Conservation (phyloP, 1,140 invertebrate species). For the Drosophila pandora region DNA sequence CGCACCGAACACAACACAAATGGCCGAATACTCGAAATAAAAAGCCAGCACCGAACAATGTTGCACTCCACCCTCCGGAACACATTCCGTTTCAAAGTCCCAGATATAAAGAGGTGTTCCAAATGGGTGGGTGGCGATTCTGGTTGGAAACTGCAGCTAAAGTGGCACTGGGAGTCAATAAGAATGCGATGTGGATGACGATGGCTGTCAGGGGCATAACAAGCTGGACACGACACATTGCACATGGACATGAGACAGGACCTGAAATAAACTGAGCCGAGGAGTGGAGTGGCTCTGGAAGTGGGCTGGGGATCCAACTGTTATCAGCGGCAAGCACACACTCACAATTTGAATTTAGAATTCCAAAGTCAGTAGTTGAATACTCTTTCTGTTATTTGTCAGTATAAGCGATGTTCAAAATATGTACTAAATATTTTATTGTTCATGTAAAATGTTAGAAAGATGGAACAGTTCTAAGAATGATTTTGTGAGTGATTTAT, state of each 20-base stretch:
- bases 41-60: conserved; percentile 66
- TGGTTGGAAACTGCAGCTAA: conserved; percentile 49
- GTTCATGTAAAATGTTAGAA: too few species aligned
- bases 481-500: too few species aligned
- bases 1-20: conserved; percentile 61
- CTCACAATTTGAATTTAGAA: neutral
- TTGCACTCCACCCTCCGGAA: conserved; percentile 19
- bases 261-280: neutral
- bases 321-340: conserved; percentile 57
- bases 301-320: conserved; percentile 23
- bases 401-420: too few species aligned
- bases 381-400: neutral
- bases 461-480: too few species aligned
- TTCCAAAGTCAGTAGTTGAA: neutral
- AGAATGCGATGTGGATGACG: conserved; percentile 72
- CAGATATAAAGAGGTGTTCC: conserved; percentile 22
- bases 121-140: conserved; percentile 3
- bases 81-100: neutral
- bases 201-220: conserved; percentile 71
- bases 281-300: neutral
- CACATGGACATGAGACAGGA: conserved; percentile 32
- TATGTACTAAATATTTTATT: too few species aligned
- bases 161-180: conserved; percentile 78
- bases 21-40: conserved; percentile 63
- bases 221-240: conserved; percentile 63